Evolutionary conservation across 2,888 invertebrate species (phyloP).

Genomic region (Hydraecia micacea): DNA sequence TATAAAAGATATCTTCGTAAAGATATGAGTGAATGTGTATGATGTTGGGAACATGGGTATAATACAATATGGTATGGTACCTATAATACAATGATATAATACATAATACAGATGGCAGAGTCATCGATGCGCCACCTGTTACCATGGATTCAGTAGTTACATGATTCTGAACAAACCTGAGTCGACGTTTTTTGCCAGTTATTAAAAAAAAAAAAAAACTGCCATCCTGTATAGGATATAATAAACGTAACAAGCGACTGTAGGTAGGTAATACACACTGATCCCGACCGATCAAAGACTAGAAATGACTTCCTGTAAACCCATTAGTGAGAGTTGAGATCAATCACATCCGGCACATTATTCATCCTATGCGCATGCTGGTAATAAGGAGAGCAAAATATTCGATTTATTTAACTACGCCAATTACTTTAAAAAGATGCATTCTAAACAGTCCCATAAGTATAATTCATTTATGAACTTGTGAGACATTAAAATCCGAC

Average conservation of each 20-base stretch:
- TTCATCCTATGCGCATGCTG: not conserved
- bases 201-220: not conserved
- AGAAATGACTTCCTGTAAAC: not conserved
- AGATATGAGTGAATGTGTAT: not conserved
- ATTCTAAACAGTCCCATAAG: not conserved
- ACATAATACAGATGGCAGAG: not conserved
- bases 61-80: not conserved
- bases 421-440: not conserved
- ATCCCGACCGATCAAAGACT: not conserved
- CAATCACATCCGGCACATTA: not conserved
- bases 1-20: constrained; percentile 28
- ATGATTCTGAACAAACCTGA: not conserved
- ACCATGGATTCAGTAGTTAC: not conserved
- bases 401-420: too few species aligned
- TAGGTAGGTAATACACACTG: not conserved
- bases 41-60: not conserved
- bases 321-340: not conserved
- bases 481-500: not conserved
- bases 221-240: not conserved
- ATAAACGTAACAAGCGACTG: not conserved
- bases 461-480: not conserved
- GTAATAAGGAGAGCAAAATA: not conserved
- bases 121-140: not conserved
- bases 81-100: too few species aligned
- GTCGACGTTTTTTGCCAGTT: not conserved